Evolutionary conservation across 2,888 invertebrate genomes (phyloP), one percentile per base, ranked within the genome.

Genomic region (Cantharis rustica): DNA sequence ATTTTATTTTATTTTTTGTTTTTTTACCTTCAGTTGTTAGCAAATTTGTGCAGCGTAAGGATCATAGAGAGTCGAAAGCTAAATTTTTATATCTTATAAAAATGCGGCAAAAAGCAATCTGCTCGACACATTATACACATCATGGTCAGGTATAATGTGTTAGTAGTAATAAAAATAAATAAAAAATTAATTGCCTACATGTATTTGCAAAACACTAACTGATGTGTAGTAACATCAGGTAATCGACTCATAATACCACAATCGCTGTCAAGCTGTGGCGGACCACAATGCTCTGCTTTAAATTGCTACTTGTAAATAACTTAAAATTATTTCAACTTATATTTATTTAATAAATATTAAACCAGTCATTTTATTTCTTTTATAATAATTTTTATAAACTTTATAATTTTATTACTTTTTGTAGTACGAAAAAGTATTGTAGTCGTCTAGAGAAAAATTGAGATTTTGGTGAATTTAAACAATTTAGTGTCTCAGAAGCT

Each of bases 221-320:
- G 79, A 81, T 81, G 80, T 81, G 81, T 82, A 79, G 79, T 81
- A 82, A 82, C 80, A 82, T 83, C 82, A 82, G 64, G 79, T 79
- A 83, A 83, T 83, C 83, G 83, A 84, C 82, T 81, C 80, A 84
- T 84, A 83, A 83, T 83, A 75, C 78, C 80, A 81, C 82, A 83
- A 83, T 82, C 82, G 80, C 82, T 84, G 83, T 84, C 83, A 83
- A 83, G 82, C 79, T 80, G 75, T 73, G 79, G 81, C 82, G 83
- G 82, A 83, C 83, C 83, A 83, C 83, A 81, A 83, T n/a, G 47
- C 47, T 47, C n/a, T 47, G 47, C n/a, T 47, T 47, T 47, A 47
- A 47, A 47, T 47, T 47, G 47, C 47, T 47, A 47, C 47, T 47
- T 47, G 47, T 47, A 47, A 47, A 47, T 47, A 47, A 47, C 9